These are phyloP conservation scores for Thymelicus lineola DNA, from an alignment of 2,888 invertebrate genomes.

Conservation along the genomic window DNA sequence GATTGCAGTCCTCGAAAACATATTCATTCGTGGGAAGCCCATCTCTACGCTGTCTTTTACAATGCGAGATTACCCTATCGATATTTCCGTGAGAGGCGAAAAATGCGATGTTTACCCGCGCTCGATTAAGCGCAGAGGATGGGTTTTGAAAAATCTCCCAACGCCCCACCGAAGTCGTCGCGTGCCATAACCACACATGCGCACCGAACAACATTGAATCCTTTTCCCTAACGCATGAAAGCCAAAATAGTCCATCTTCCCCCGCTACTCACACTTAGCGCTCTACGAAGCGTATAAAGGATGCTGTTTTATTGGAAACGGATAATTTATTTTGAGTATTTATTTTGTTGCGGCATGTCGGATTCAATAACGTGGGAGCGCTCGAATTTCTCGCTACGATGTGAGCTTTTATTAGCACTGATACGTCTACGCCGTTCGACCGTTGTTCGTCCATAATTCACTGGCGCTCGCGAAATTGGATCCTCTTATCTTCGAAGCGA, in stretches of 20 bases:
- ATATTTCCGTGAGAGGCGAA: constrained; percentile 74
- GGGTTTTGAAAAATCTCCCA: constrained; percentile 73
- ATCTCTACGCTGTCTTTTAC: constrained; percentile 58
- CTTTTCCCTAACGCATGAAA: constrained; percentile 47
- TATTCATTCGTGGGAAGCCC: constrained; percentile 73
- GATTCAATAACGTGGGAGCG: constrained; percentile 75
- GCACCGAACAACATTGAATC: constrained; percentile 46
- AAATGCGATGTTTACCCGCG: constrained; percentile 80
- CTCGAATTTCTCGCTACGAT: constrained; percentile 52
- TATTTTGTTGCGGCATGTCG: constrained; percentile 72
- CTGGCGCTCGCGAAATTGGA: constrained; percentile 23
- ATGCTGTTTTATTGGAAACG: constrained; percentile 81
- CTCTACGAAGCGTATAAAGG: constrained; percentile 63
- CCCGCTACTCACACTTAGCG: constrained; percentile 51
- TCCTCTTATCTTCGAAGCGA: constrained; percentile 35
- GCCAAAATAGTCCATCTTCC: constrained; percentile 44
- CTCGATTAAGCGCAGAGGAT: constrained; percentile 79
- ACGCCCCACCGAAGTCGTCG: constrained; percentile 60
- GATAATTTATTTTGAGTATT: constrained; percentile 82
- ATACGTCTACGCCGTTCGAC: constrained; percentile 44
- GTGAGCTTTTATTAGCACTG: constrained; percentile 51
- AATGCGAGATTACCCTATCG: constrained; percentile 65
- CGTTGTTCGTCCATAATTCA: constrained; percentile 28
- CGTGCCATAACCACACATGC: constrained; percentile 52
- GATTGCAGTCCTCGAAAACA: constrained; percentile 69